These are phyloP conservation scores for Cerastis rubricosa DNA, from an alignment of 2,888 invertebrate species.

Conservation along the genomic window DNA sequence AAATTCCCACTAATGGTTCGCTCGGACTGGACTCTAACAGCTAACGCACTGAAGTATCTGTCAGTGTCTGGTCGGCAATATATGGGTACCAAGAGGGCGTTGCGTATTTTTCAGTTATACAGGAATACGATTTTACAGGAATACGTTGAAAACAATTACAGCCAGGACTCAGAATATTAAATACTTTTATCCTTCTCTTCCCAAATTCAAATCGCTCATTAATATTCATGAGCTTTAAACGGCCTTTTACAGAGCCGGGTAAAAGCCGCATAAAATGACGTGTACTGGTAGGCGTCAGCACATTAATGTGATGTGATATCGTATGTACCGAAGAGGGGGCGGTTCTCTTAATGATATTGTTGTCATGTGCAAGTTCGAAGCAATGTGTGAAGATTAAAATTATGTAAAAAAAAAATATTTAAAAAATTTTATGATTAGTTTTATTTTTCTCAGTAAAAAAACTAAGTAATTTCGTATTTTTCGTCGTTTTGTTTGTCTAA, in stretches of 20 bases:
- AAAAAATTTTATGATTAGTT: too few relatives aligned
- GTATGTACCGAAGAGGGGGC: slow-evolving; percentile 54
- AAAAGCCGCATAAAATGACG: slow-evolving; percentile 37
- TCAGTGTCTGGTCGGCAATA: background rate
- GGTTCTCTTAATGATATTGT: slow-evolving; percentile 41
- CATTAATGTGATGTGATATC: slow-evolving; percentile 37
- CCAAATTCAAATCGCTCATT: slow-evolving; percentile 34
- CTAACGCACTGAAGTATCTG: background rate
- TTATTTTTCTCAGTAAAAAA: background rate
- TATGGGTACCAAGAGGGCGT: background rate
- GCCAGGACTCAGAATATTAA: slow-evolving; percentile 5
- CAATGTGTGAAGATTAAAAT: slow-evolving; percentile 20
- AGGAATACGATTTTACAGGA: too few relatives aligned
- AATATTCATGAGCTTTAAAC: slow-evolving; percentile 44
- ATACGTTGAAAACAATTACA: slow-evolving; percentile 19
- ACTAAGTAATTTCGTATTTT: background rate
- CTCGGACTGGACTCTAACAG: background rate
- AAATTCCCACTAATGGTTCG: background rate
- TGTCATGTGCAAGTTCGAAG: slow-evolving; percentile 33
- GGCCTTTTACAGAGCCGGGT: slow-evolving; percentile 21
- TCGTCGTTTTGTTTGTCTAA: background rate
- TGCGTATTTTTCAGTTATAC: background rate
- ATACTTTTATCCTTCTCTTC: slow-evolving; percentile 11
- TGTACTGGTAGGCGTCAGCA: slow-evolving; percentile 51
- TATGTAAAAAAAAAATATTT: too few relatives aligned